Evolutionary conservation across 1,140 invertebrate species (phyloP), one percentile per base, ranked within the genome.

Genomic region (Caerostris darwini): DNA sequence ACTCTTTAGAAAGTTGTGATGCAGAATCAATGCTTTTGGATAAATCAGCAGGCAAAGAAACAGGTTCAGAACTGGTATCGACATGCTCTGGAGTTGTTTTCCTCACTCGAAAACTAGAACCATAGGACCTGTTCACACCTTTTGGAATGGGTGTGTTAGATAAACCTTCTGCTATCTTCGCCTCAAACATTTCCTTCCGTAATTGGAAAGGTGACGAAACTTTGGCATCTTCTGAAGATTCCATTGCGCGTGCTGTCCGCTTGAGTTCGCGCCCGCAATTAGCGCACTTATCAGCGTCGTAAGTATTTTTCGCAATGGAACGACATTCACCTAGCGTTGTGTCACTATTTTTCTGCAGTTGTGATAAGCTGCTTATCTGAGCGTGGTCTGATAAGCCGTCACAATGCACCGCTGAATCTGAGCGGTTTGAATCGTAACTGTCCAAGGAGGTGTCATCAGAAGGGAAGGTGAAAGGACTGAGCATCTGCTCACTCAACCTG

Each of bases 401-500:
- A 6, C 71, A 12, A 50, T 91, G 69, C 7, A 19, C 19, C 4
- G 17, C 34, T 7, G 81, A 59, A 19, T 59, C 34, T 7, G 81
- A 64, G 58, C 59, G 61, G 50, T 19, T 50, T 7, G 69, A 90
- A 77, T 93, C 92, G 67, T 50, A 77, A 53, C 83, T 71, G 56
- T 87, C 92, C 56, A 93, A 87, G 8, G 92, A 93, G 7, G n/a
- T 71, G 58, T 90, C 19, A 19, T 93, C 92, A 3, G 92, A 59
- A 12, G 92, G 58, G 19, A 93, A 93, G 58, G 64, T 58, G 71
- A 92, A 92, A 57, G 59, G 19, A 3, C 4, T 14, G 34, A 64
- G 50, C 50, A 87, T 69, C 34, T 61, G 61, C 17, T 93, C 92
- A 10, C 92, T 93, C 92, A 93, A 17, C 56, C 64, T 58, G 56